Base-by-base conservation (phyloP, 2,888 invertebrate species). In the Eupithecia subumbrata region DNA sequence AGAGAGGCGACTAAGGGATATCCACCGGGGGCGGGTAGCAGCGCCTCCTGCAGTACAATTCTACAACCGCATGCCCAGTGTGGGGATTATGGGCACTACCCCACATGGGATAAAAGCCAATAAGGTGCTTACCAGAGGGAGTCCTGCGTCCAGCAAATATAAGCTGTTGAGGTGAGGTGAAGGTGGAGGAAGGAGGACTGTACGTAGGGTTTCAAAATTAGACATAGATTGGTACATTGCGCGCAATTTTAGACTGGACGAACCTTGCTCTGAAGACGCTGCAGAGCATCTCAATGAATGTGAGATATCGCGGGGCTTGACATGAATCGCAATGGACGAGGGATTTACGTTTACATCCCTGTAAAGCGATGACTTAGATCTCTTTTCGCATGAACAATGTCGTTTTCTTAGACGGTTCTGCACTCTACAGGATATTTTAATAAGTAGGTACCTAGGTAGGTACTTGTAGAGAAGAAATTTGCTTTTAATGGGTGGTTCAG, bases 271-370 rank as follows among this genome's bases (percentile, higher is more conserved):
- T 25, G 22, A 25, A 64, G 64, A 63, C 64, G 64, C 64, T 87
- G 89, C 85, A 85, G 85, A 84, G 88, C 88, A 91, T 90, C 86
- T 86, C 88, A 88, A 91, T 91, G 89, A 90, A 87, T 84, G 83
- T 83, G 84, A 87, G 83, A 87, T 85, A 87, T 89, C 86, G 84
- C 81, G 84, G 81, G 84, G 84, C 86, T 86, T 85, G 86, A 86
- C 86, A 81, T 86, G 85, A 87, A 87, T 87, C 80, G 83, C 85
- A 88, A 85, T 85, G 80, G 83, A 84, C 81, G 77, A 78, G 74
- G 71, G 74, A 77, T 77, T 77, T 77, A 77, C 74, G 72, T 64
- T 74, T 67, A 75, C 63, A 70, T 82, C 64, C 45, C 67, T 16
- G 71, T 73, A 75, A 75, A 71, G 75, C 68, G 74, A 72, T 70